Evolutionary conservation across 2,888 invertebrate genomes (phyloP).

Genomic region (Rhingia campestris): DNA sequence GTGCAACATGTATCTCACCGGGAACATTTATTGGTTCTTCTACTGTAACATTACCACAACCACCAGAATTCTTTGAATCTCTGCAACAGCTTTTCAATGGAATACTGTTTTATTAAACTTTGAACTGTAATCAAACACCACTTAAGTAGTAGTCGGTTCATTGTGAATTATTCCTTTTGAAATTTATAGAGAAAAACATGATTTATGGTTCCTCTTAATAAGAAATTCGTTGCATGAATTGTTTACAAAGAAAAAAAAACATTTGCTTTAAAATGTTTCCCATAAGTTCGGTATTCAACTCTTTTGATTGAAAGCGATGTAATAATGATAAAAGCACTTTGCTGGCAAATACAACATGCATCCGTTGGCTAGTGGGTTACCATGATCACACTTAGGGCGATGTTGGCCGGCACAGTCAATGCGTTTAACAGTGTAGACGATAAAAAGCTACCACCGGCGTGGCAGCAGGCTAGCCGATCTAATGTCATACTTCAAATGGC

Average conservation of each 20-base stretch:
- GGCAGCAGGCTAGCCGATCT: slow-evolving; percentile 12
- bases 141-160: background rate
- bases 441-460: background rate
- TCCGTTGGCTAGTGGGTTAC: slow-evolving; percentile 61
- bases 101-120: slow-evolving; percentile 16
- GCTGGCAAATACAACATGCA: slow-evolving; percentile 31
- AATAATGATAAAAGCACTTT: slow-evolving; percentile 9
- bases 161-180: slow-evolving; percentile 6
- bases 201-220: slow-evolving; percentile 9
- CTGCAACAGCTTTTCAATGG: background rate
- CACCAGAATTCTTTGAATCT: slow-evolving; percentile 3
- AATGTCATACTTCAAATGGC: slow-evolving; percentile 36
- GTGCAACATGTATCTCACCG: slow-evolving; percentile 19
- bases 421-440: slow-evolving; percentile 42
- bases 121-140: slow-evolving; percentile 15
- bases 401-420: slow-evolving; percentile 14
- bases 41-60: background rate
- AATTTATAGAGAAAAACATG: background rate
- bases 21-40: slow-evolving; percentile 19
- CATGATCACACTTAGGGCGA: slow-evolving; percentile 28
- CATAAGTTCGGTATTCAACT: slow-evolving; percentile 53
- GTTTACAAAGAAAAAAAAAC: slow-evolving; percentile 27
- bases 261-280: slow-evolving; percentile 6
- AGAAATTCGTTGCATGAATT: background rate
- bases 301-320: slow-evolving; percentile 43